Evolutionary conservation across 2,113 vertebrate species (phyloP), one percentile per base, ranked within the genome.

Genomic region (Alligator mississippiensis): DNA sequence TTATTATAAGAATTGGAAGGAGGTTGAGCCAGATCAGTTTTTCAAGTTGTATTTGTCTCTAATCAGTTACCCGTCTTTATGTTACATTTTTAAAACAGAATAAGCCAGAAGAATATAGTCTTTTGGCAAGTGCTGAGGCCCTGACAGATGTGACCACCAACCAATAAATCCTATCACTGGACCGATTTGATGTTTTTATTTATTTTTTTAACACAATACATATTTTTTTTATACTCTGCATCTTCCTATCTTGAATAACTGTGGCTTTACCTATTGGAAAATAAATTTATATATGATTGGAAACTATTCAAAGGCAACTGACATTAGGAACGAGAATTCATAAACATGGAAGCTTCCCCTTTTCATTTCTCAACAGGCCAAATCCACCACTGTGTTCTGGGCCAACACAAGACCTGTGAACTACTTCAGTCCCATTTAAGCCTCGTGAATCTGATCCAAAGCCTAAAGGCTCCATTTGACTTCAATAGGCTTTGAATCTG

Each of bases 271-370:
- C 30, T 57, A 1, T n/a, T 11, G 16, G 60, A 63, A 24, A 92
- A 61, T 0, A 58, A 2, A 11, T 66, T 38, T 30, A 12, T 14
- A 54, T 0, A 0, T 0, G 0, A 3, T 2, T 0, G 22, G 28
- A 63, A 74, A 15, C 77, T 4, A 24, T 1, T 0, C 0, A 0
- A 85, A 38, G 54, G 9, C n/a, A 19, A 47, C 28, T 1, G 13
- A 85, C 11, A 12, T 0, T 0, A 54, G 58, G 64, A 18, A 15
- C 58, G 0, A 0, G 0, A 38, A 11, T n/a, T 34, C 59, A 55
- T 25, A 77, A 85, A 88, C 0, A 0, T 14, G 19, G 1, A 47
- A 11, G 11, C 74, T 93, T 80, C 47, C 62, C 64, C 5, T 24
- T 74, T 83, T 83, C 47, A 14, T 61, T 0, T 0, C 1, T 22